Percentiles rank a stretch among this genome's conserved stretches.
Conservation (phyloP, 2,113 vertebrate genomes). For the Pygoscelis adeliae region DNA sequence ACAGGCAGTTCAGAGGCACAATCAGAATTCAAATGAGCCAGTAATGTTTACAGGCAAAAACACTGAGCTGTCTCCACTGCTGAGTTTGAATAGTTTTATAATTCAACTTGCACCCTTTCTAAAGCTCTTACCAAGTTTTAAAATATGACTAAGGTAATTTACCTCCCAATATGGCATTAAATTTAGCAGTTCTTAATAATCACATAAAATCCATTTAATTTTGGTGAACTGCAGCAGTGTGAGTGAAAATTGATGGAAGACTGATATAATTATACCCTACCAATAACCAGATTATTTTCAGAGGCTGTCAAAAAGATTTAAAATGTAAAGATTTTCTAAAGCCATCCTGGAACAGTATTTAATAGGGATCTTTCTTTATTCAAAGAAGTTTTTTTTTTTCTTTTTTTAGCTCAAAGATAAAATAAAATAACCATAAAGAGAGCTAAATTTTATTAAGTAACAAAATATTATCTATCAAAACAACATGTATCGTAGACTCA, state of each 20-base stretch:
- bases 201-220: constrained; percentile 50
- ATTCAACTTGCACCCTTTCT: neutral
- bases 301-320: constrained; percentile 46
- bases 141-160: constrained; percentile 19
- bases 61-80: neutral
- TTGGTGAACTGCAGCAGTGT: neutral
- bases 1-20: neutral
- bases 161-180: constrained; percentile 5
- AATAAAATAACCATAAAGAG: neutral
- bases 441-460: neutral
- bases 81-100: neutral
- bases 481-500: neutral
- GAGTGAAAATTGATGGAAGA: constrained; percentile 45
- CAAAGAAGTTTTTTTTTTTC: neutral
- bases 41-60: neutral
- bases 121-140: neutral
- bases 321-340: constrained; percentile 22
- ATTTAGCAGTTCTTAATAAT: constrained; percentile 48
- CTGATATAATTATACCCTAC: constrained; percentile 42
- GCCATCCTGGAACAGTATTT: neutral
- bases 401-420: neutral
- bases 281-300: constrained; percentile 54
- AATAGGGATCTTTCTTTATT: neutral
- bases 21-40: neutral
- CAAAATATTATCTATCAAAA: neutral